Conservation (phyloP, 2,888 invertebrate species). For the Noctua janthina region DNA sequence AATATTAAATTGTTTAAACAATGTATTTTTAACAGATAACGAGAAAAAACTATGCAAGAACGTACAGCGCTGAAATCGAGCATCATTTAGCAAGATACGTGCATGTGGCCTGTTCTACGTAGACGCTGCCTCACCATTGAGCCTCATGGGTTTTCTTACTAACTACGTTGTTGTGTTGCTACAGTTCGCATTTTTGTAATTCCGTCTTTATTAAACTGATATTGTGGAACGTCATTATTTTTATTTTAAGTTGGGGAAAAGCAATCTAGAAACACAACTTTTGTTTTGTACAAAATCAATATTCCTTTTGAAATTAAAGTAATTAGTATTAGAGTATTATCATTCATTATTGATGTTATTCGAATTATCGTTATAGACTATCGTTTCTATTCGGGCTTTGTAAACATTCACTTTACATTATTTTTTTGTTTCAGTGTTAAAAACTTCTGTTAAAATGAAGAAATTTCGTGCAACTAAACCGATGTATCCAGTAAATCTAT, state of each 20-base stretch:
- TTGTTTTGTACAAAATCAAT: neutral
- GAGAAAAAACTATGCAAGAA: conserved; percentile 18
- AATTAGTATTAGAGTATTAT: neutral
- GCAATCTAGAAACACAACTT: neutral
- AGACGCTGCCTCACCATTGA: neutral
- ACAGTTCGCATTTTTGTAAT: conserved; percentile 17
- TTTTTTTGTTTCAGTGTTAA: neutral
- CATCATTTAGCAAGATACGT: conserved; percentile 19
- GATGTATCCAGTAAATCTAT: neutral
- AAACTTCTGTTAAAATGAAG: neutral
- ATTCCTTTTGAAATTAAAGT: neutral
- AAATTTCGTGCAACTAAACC: neutral
- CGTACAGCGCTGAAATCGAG: conserved; percentile 18
- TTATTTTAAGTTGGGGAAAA: neutral
- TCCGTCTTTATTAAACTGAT: neutral
- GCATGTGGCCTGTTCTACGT: neutral
- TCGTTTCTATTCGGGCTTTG: neutral
- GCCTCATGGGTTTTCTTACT: neutral
- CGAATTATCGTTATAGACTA: neutral
- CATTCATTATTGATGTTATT: neutral
- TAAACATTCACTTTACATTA: neutral
- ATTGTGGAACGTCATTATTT: neutral
- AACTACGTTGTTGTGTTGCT: conserved; percentile 2
- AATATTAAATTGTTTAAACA: too few species aligned
- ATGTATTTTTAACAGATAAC: neutral